A percentile compares a stretch with the other conserved stretches of the same genome.
Conservation (phyloP, 2,797 vertebrate genomes). For the Perodicticus potto region DNA sequence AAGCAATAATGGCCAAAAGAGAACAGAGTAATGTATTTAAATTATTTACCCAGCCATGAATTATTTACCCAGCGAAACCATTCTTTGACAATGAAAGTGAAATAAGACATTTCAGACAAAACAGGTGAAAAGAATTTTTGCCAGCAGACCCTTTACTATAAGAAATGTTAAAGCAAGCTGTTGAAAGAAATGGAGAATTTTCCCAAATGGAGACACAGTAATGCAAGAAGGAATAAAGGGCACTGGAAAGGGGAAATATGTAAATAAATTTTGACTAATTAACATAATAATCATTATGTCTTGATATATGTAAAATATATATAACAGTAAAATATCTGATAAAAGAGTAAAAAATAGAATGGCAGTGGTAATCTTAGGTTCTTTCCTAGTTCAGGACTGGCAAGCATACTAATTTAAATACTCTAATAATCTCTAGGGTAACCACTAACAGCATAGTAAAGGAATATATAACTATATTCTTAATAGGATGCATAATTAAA, state of each 20-base stretch:
- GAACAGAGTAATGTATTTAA: background rate
- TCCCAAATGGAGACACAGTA: background rate
- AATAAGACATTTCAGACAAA: slow-evolving; percentile 44
- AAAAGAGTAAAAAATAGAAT: background rate
- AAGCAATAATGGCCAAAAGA: background rate
- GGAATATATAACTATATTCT: background rate
- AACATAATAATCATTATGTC: background rate
- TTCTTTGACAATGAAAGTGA: background rate
- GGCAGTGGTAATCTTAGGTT: background rate
- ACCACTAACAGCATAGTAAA: background rate
- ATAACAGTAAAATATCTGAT: background rate
- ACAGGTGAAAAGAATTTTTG: background rate
- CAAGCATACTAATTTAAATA: slow-evolving; percentile 10
- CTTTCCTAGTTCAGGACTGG: background rate
- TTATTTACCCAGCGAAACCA: slow-evolving; percentile 37
- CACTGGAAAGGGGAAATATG: background rate
- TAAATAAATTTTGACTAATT: background rate
- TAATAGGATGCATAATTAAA: background rate
- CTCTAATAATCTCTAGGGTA: background rate
- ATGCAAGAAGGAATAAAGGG: background rate
- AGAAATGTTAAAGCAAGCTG: background rate
- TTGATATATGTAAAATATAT: background rate
- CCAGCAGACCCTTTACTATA: background rate
- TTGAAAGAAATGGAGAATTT: background rate
- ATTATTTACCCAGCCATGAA: background rate